A percentile compares a stretch with the other conserved stretches of the same genome.
Conservation (phyloP, 2,888 invertebrate species). For the Orchestes rusci region DNA sequence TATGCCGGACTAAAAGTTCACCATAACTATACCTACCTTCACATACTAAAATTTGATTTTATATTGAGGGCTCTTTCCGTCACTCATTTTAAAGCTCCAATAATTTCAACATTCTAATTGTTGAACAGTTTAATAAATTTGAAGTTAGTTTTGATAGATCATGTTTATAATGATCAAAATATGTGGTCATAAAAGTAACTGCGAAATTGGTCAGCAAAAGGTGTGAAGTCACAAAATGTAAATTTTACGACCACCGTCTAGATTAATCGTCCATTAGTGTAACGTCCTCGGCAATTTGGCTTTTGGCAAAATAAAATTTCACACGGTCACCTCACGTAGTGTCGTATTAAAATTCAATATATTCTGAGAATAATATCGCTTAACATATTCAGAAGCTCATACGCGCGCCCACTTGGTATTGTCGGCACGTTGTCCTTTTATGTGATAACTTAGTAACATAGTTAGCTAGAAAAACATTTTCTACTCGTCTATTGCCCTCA, state of each 20-base stretch:
- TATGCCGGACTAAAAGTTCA: no score
- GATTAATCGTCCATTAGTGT: conserved; percentile 18
- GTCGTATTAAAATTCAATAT: conserved; percentile 33
- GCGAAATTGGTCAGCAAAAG: no score
- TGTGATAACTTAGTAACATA: conserved; percentile 25
- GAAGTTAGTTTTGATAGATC: no score
- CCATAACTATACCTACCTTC: no score
- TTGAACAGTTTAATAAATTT: no score
- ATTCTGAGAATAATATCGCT: conserved; percentile 30
- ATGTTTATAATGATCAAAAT: no score
- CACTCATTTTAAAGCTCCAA: no score
- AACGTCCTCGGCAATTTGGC: conserved; percentile 18
- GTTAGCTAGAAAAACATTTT: conserved; percentile 24
- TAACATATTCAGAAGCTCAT: conserved; percentile 26
- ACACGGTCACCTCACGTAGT: conserved; percentile 29
- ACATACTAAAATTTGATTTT: no score
- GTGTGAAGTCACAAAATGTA: conserved; percentile 7
- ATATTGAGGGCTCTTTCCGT: no score
- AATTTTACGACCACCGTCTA: conserved; percentile 17
- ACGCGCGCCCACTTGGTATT: conserved; percentile 19
- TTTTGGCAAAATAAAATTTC: conserved; percentile 25
- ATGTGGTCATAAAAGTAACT: no score
- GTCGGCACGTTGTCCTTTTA: conserved; percentile 19
- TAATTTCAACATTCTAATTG: no score
- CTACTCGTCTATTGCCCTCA: conserved; percentile 14